phyloP scores from a whole-genome alignment of 2,888 invertebrate genomes.

The Linyphia triangularis region DNA sequence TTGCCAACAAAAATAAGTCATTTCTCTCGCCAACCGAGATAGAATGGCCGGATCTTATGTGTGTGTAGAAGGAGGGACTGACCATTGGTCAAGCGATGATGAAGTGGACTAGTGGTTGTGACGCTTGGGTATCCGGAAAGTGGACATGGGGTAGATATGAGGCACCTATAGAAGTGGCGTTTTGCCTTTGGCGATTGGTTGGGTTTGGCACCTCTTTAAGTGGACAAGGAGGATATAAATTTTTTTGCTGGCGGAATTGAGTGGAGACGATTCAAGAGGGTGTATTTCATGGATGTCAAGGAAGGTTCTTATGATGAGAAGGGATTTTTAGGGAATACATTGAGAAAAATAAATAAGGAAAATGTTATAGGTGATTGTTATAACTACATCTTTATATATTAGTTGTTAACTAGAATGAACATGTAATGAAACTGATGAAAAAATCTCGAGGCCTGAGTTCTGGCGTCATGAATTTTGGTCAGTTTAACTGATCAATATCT shows the following conservation, averaged over 20 bases:
- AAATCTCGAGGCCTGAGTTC: too few relatives aligned
- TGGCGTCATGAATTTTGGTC: too few relatives aligned
- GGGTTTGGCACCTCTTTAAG: background rate
- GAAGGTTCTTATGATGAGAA: too few relatives aligned
- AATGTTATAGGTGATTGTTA: too few relatives aligned
- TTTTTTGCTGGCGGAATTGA: background rate
- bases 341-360: too few relatives aligned
- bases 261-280: background rate
- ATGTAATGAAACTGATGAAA: too few relatives aligned
- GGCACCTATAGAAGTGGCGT: slow-evolving; percentile 6
- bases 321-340: too few relatives aligned
- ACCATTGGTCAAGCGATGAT: slow-evolving; percentile 33
- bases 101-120: slow-evolving; percentile 20
- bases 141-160: background rate
- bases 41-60: background rate
- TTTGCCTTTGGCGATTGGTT: slow-evolving; percentile 9
- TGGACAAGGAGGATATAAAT: background rate
- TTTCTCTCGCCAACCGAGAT: background rate
- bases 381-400: too few relatives aligned
- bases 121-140: slow-evolving; percentile 1
- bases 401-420: too few relatives aligned
- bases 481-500: too few relatives aligned
- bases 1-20: background rate
- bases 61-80: background rate
- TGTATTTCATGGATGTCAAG: background rate